Base-by-base conservation (phyloP, 2,888 invertebrate genomes). In the Athalia circularis region DNA sequence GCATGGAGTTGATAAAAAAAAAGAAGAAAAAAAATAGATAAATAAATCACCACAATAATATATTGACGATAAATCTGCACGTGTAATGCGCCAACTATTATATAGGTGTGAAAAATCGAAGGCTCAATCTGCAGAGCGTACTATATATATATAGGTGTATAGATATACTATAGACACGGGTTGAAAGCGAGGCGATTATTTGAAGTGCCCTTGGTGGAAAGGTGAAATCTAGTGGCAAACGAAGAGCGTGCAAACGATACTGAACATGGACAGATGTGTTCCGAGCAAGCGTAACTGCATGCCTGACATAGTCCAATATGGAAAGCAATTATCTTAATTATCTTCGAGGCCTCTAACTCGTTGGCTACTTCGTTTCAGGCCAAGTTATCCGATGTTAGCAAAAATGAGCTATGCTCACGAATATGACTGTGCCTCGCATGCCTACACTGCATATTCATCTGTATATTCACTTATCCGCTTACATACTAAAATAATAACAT, bases 251-350 rank as follows among this genome's bases (percentile, higher is more conserved):
- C 62, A 76, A 67, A 67, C 43, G 65, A 67, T 77, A 47, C 59
- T 59, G 47, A 77, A 13, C 54, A 67, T 59, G 47, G 13, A 9
- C 57, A 57, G 54, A 11, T 64, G 77, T 47, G n/a, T 59, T 57
- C 65, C 11, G 77, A 13, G 59, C 50, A 15, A 54, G 64, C 76
- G 48, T 64, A 76, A 62, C 77, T 67, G 65, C 77, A 65, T 57
- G 67, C 77, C n/a, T 77, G 45, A 54, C 48, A 64, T 76, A 52
- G 64, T 13, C 64, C 77, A 77, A 67, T 77, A 67, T 57, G 77
- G 77, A 59, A 57, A 29, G 59, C 43, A 77, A 77, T 77, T 67
- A 77, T 77, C 77, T 57, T 59, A 77, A 77, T 77, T 77, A 77
- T 48, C 65, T 77, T 67, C 65, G 77, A 77, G 77, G 77, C 52